Conservation (phyloP, 2,797 vertebrate species). For the Anas acuta region DNA sequence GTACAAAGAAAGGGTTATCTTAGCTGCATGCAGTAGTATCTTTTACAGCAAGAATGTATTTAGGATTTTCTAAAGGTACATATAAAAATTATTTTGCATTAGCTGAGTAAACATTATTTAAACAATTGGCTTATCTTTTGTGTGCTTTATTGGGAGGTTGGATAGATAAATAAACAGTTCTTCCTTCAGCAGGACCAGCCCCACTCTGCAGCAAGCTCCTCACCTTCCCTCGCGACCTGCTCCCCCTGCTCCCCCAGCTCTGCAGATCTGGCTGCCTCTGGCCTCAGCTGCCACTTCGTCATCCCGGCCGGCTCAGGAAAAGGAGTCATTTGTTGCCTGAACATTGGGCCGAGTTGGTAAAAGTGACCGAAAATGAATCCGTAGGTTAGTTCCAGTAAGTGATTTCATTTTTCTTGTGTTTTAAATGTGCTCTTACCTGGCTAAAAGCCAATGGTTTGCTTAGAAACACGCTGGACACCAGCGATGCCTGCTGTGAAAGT, state of each 20-base stretch:
- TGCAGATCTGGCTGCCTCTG: not conserved
- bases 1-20: not conserved
- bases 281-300: not conserved
- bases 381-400: constrained; percentile 40
- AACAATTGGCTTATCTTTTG: not conserved
- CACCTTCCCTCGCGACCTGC: not conserved
- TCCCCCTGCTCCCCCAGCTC: not conserved
- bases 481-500: not conserved
- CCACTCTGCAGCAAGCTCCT: not conserved
- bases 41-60: not conserved
- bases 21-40: not conserved
- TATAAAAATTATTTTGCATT: not conserved
- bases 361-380: constrained; percentile 43
- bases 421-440: not conserved
- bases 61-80: not conserved
- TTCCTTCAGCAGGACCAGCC: not conserved
- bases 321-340: constrained; percentile 36
- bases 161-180: not conserved
- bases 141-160: not conserved
- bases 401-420: constrained; percentile 30
- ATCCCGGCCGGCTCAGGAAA: constrained; percentile 26
- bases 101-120: not conserved
- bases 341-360: not conserved
- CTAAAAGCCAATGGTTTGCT: not conserved
- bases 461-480: not conserved